Percentiles rank a stretch among this genome's conserved stretches.
Conservation (phyloP, 2,797 vertebrate species). For the Craterocephalus amniculus region DNA sequence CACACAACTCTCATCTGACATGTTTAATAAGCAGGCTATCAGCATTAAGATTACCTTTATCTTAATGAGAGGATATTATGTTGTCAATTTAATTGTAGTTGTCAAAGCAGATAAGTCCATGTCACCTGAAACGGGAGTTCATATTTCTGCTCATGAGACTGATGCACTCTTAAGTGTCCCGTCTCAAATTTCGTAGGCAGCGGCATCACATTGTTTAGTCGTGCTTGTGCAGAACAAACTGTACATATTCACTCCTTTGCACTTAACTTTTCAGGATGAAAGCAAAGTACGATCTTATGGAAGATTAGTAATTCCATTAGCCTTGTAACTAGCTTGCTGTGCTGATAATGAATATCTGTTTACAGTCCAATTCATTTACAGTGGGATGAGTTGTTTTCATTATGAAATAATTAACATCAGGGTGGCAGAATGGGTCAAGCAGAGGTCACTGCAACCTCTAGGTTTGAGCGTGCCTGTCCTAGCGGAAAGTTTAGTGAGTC, state of each 20-base stretch:
- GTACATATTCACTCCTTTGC: slow-evolving; percentile 1
- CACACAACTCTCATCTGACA: slow-evolving; percentile 25
- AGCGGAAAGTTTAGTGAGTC: slow-evolving; percentile 16
- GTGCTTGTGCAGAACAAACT: slow-evolving; percentile 3
- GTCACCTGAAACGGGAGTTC: no score
- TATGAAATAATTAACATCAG: slow-evolving; percentile 1
- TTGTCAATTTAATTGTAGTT: background rate
- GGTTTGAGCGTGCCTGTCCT: background rate
- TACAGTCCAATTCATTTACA: background rate
- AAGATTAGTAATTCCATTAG: background rate
- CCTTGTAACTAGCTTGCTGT: background rate
- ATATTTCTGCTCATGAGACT: background rate
- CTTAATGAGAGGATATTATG: background rate
- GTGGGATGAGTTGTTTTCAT: background rate
- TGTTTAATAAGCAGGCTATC: slow-evolving; percentile 42
- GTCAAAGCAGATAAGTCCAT: background rate
- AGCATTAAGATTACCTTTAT: slow-evolving; percentile 43
- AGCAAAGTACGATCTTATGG: background rate
- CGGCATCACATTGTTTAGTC: slow-evolving; percentile 37
- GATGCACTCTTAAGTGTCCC: slow-evolving; percentile 21
- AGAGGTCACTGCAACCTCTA: background rate
- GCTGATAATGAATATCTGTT: background rate
- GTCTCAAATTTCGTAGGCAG: slow-evolving; percentile 43
- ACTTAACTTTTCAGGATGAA: slow-evolving; percentile 1
- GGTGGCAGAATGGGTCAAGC: background rate